Conservation (phyloP, 1,140 invertebrate genomes). For the Ditylenchus dipsaci region DNA sequence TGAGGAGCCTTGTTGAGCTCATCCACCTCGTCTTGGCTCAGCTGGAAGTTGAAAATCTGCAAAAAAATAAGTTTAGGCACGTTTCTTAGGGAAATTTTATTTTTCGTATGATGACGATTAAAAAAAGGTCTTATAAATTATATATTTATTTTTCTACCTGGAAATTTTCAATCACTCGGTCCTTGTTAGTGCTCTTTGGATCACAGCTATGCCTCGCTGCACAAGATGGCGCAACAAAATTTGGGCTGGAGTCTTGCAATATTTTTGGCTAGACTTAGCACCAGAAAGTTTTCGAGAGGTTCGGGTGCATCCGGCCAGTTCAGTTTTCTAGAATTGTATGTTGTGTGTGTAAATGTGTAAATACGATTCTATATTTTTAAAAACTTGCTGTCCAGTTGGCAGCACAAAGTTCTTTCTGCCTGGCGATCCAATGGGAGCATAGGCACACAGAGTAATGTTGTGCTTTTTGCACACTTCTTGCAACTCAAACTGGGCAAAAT, state of each 20-base stretch:
- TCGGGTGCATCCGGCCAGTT: constrained; percentile 20
- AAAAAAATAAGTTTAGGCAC: not conserved
- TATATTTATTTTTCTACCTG: constrained; percentile 5
- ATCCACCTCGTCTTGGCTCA: constrained; percentile 39
- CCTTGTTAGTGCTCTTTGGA: constrained; percentile 59
- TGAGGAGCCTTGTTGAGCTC: constrained; percentile 4
- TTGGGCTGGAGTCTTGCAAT: constrained; percentile 67
- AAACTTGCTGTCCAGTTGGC: not conserved
- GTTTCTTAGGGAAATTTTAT: no score
- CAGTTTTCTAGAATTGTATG: not conserved
- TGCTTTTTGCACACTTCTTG: constrained; percentile 52
- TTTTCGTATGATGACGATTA: not conserved
- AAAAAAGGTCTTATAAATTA: not conserved
- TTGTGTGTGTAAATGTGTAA: no score
- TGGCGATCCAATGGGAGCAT: constrained; percentile 59
- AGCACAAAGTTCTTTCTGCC: constrained; percentile 25
- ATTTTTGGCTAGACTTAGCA: constrained; percentile 65
- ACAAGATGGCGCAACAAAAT: constrained; percentile 58
- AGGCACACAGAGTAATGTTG: constrained; percentile 57
- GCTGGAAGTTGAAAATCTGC: constrained; percentile 43
- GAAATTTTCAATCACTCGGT: constrained; percentile 58
- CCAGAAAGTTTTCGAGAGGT: constrained; percentile 63
- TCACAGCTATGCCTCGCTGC: constrained; percentile 57
- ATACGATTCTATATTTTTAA: not conserved
- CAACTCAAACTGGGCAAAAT: constrained; percentile 38